A percentile compares a stretch with the other conserved stretches of the same genome.
These are phyloP conservation scores for Dichetophora obliterata DNA, from an alignment of 2,888 invertebrate genomes.

Conservation along the genomic window DNA sequence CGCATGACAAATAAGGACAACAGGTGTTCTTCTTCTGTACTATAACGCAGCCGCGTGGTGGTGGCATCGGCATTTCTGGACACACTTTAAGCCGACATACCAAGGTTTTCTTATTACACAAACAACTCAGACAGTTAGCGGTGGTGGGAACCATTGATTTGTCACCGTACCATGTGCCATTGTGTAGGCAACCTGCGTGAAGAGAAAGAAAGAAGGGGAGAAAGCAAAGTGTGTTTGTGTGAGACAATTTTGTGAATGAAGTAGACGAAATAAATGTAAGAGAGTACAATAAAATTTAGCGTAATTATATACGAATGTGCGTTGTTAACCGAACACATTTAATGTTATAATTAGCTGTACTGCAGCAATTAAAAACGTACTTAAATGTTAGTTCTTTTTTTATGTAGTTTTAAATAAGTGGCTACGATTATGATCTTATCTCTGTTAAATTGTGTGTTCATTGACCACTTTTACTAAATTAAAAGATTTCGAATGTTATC, in stretches of 20 bases:
- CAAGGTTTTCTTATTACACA: slow-evolving; percentile 79
- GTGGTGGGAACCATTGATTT: slow-evolving; percentile 77
- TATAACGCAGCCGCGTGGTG: slow-evolving; percentile 80
- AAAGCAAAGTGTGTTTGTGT: not conserved
- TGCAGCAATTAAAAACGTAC: too few species aligned
- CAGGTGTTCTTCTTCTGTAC: slow-evolving; percentile 79
- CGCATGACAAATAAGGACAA: slow-evolving; percentile 84
- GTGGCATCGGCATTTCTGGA: slow-evolving; percentile 80
- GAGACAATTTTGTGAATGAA: not conserved
- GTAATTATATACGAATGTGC: too few species aligned
- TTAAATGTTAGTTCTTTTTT: too few species aligned
- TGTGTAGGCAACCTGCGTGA: slow-evolving; percentile 78
- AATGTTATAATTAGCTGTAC: too few species aligned
- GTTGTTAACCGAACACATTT: too few species aligned
- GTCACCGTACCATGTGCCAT: slow-evolving; percentile 77
- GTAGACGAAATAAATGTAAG: too few species aligned
- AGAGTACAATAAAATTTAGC: too few species aligned
- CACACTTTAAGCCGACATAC: slow-evolving; percentile 85
- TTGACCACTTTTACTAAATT: too few species aligned
- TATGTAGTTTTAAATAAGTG: too few species aligned
- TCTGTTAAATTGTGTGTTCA: too few species aligned
- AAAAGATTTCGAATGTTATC: too few species aligned
- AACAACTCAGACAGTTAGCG: slow-evolving; percentile 84
- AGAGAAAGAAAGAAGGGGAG: slow-evolving; percentile 17
- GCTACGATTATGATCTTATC: too few species aligned